phyloP scores from a whole-genome alignment of 2,888 invertebrate genomes.

The Atherix ibis region DNA sequence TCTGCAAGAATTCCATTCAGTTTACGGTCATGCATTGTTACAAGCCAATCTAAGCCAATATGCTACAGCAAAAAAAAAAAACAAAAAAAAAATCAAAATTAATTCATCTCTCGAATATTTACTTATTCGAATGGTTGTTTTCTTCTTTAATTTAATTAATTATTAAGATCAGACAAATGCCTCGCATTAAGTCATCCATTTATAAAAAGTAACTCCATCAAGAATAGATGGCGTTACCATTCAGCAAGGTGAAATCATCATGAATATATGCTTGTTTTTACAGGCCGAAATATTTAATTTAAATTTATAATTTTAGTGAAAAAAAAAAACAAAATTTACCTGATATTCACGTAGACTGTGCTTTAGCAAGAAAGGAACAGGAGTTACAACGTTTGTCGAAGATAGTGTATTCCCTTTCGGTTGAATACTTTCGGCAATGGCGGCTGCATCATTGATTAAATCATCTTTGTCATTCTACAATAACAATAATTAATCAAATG shows the following conservation, averaged over 20 bases:
- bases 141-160: no score
- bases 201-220: constrained; percentile 5
- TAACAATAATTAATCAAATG: no score
- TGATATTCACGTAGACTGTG: constrained; percentile 84
- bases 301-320: no score
- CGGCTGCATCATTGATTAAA: constrained; percentile 83
- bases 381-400: constrained; percentile 84
- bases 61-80: constrained; percentile 38
- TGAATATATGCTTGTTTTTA: not conserved
- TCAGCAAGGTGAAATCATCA: constrained; percentile 6
- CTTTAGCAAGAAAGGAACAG: constrained; percentile 82
- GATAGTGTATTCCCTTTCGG: constrained; percentile 95
- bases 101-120: no score
- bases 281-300: no score
- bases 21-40: constrained; percentile 87
- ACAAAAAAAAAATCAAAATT: not conserved
- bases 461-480: constrained; percentile 38
- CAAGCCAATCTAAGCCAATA: constrained; percentile 93
- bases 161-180: constrained; percentile 11
- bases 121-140: no score
- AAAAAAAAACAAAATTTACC: constrained; percentile 11
- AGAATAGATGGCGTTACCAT: constrained; percentile 6
- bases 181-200: constrained; percentile 4
- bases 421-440: constrained; percentile 88
- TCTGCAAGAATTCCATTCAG: constrained; percentile 93